Evolutionary conservation across 2,113 vertebrate species (phyloP), one percentile per base, ranked within the genome.

Genomic region (Dendrocopos noguchii): DNA sequence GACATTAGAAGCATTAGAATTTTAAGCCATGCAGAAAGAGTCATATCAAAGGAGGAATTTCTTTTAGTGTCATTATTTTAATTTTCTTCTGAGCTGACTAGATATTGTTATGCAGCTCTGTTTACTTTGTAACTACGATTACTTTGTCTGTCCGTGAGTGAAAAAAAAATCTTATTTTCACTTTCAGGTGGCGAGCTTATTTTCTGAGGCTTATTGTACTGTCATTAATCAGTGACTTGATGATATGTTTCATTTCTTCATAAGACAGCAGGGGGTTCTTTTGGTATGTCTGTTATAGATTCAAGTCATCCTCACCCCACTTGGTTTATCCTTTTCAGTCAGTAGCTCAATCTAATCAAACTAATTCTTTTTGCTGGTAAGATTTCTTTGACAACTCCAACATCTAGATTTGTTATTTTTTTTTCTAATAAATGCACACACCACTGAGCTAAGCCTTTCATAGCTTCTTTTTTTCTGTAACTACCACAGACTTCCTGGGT

Each of bases 1-100:
- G 7, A 33, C 34, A 85, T 55, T 74, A 52, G 47, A 89, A 79
- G 16, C 53, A 39, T 84, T 64, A 72, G 74, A 63, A 77, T 68
- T 93, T 84, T 80, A 93, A 75, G 50, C n/a, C 63, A 60, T 56
- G 34, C 31, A 87, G 68, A 90, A 84, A 60, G 42, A 89, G 5
- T 68, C 27, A 39, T 63, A 84, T 61, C 33, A 84, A 44, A 82
- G 12, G 28, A 80, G n/a, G 8, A 80, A 66, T 78, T 88, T 80
- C 12, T 76, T 88, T 81, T 63, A 90, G 63, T 20, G n/a, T 46
- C 77, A 84, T 83, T 90, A 88, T 91, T 94, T 92, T 71, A 20
- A 70, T 80, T 94, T 84, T 10, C 84, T 79, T 73, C 80, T 83
- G 84, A 90, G 27, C 47, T 74, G n/a, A 78, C 24, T 87, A 55